These are phyloP conservation scores for Trichomycterus rosablanca DNA, from an alignment of 2,113 vertebrate species.

Conservation along the genomic window DNA sequence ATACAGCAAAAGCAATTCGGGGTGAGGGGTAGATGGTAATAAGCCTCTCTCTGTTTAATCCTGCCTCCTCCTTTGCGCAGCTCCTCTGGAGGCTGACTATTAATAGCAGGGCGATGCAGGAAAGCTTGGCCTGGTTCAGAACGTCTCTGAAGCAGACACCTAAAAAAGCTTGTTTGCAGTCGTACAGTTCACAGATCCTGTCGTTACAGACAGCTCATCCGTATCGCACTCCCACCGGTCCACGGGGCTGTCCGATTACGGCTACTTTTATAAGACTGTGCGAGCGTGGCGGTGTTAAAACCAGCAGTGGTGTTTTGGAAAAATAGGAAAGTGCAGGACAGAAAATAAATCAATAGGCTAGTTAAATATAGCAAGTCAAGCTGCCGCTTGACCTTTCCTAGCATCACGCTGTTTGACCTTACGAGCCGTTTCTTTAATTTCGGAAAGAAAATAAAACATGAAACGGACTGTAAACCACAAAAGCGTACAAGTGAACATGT, in stretches of 20 bases:
- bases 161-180: slow-evolving; percentile 46
- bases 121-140: slow-evolving; percentile 33
- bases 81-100: slow-evolving; percentile 51
- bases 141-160: slow-evolving; percentile 41
- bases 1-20: background rate
- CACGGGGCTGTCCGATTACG: slow-evolving; percentile 46
- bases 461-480: background rate
- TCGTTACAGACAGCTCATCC: slow-evolving; percentile 48
- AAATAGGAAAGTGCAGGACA: background rate
- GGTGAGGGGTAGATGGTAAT: slow-evolving; percentile 11
- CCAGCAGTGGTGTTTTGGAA: background rate
- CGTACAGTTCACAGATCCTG: slow-evolving; percentile 40
- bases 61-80: slow-evolving; percentile 29
- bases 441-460: slow-evolving; percentile 2
- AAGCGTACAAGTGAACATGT: slow-evolving; percentile 19
- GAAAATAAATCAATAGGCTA: background rate
- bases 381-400: too few relatives aligned
- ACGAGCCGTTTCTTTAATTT: background rate
- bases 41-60: slow-evolving; percentile 20
- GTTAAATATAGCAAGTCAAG: slow-evolving; percentile 5
- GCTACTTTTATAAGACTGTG: slow-evolving; percentile 54
- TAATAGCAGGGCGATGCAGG: slow-evolving; percentile 50
- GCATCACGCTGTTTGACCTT: background rate
- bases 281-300: slow-evolving; percentile 37
- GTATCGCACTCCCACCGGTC: slow-evolving; percentile 46